phyloP scores from a whole-genome alignment of 2,888 invertebrate species.

The Mongoloraphidia duomilia region DNA sequence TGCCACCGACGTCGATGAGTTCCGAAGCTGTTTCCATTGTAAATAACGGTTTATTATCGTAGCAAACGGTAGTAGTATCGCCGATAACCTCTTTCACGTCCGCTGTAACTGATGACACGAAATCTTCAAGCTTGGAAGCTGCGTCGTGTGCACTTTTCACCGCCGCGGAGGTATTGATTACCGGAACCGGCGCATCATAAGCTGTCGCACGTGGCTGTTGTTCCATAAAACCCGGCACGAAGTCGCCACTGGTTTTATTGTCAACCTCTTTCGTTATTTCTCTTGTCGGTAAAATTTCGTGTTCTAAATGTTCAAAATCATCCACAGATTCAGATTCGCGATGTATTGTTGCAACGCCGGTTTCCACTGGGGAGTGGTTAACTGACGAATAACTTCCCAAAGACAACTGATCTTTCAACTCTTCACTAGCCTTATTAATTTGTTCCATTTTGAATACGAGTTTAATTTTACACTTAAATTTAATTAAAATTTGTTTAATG shows the following conservation, averaged over 20 bases:
- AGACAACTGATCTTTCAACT: background rate
- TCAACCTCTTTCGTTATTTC: conserved; percentile 8
- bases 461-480: too few species aligned
- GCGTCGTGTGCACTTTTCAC: conserved; percentile 19
- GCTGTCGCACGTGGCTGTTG: conserved; percentile 34
- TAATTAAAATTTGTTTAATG: too few species aligned
- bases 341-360: background rate
- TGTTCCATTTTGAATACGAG: conserved; percentile 5
- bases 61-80: conserved; percentile 2
- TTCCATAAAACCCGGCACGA: conserved; percentile 27
- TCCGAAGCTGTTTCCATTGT: conserved; percentile 25
- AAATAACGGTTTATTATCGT: conserved; percentile 11
- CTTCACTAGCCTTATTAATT: conserved; percentile 3
- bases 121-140: conserved; percentile 19
- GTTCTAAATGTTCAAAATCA: conserved; percentile 60
- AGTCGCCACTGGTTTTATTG: conserved; percentile 12
- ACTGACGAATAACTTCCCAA: background rate
- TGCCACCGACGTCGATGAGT: conserved; percentile 26
- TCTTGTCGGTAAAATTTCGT: conserved; percentile 35
- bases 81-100: background rate
- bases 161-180: conserved; percentile 14
- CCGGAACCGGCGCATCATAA: conserved; percentile 22
- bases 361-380: conserved; percentile 5
- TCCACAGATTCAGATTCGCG: conserved; percentile 55
- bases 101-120: conserved; percentile 6